Evolutionary conservation across 1,140 invertebrate genomes (phyloP).

Genomic region (Thaumatotibia leucotreta): DNA sequence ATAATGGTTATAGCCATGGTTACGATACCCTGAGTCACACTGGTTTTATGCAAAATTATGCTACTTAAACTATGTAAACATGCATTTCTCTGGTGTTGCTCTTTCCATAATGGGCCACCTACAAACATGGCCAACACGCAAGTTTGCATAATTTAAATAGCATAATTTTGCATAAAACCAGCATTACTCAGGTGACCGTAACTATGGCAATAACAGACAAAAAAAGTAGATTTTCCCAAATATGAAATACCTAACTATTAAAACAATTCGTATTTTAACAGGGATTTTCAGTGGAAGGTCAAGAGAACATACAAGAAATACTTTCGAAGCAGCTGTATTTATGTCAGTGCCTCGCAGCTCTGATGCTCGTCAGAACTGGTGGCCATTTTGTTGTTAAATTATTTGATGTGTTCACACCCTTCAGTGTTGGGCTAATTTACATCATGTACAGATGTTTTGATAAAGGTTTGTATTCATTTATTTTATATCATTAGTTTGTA

Average conservation of each 20-base stretch:
- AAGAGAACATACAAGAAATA: conserved; percentile 98
- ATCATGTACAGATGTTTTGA: conserved; percentile 96
- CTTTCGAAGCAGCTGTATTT: conserved; percentile 96
- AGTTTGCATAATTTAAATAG: too few species aligned
- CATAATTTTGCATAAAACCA: too few species aligned
- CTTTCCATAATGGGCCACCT: too few species aligned
- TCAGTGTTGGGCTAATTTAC: conserved; percentile 95
- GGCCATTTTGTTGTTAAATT: conserved; percentile 98
- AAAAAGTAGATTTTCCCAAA: too few species aligned
- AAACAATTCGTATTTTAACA: conserved; percentile 54
- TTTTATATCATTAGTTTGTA: not conserved
- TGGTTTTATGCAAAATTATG: too few species aligned
- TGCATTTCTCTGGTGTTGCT: too few species aligned
- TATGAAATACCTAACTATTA: not conserved
- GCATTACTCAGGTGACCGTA: too few species aligned
- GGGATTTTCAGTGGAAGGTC: conserved; percentile 97
- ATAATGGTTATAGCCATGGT: too few species aligned
- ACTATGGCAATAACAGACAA: too few species aligned
- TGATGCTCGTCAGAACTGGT: conserved; percentile 88
- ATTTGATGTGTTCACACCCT: conserved; percentile 97
- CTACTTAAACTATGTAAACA: too few species aligned
- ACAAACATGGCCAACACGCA: too few species aligned
- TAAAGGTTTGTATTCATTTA: conserved; percentile 58
- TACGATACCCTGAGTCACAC: too few species aligned
- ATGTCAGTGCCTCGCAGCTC: conserved; percentile 94